Evolutionary conservation across 2,113 vertebrate species (phyloP).

Genomic region (Haemorhous mexicanus): DNA sequence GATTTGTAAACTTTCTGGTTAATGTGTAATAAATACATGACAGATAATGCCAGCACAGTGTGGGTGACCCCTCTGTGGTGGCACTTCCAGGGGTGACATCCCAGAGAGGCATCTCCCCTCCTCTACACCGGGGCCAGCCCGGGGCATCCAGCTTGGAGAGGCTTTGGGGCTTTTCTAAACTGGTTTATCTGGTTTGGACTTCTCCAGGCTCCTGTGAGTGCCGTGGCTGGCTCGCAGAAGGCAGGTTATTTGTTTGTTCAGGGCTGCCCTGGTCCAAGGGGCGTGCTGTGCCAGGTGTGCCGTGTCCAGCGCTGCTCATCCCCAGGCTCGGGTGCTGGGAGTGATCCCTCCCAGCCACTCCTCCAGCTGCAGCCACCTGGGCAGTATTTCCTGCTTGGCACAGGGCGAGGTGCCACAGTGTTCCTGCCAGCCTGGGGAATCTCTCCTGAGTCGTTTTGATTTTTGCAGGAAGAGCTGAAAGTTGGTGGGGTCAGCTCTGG

Average conservation of each 20-base stretch:
- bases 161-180: neutral
- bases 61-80: neutral
- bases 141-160: neutral
- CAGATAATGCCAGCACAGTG: neutral
- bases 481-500: neutral
- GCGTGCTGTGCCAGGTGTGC: neutral
- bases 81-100: neutral
- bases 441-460: neutral
- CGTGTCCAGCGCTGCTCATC: fast-evolving
- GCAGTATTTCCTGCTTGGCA: neutral
- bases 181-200: conserved; percentile 25
- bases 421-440: neutral
- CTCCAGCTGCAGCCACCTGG: neutral
- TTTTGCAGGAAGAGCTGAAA: neutral
- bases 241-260: neutral
- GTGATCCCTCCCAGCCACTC: neutral
- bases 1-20: conserved; percentile 52
- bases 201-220: fast-evolving
- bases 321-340: neutral
- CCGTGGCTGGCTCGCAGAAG: neutral
- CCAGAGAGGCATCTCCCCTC: neutral
- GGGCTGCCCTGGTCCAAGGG: neutral
- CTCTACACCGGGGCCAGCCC: neutral
- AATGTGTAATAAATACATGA: conserved; percentile 42
- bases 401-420: fast-evolving